Percentiles rank a stretch among this genome's conserved stretches.
Evolutionary conservation across 2,797 vertebrate genomes (phyloP).

Genomic region (Euphonia xanthogaster): DNA sequence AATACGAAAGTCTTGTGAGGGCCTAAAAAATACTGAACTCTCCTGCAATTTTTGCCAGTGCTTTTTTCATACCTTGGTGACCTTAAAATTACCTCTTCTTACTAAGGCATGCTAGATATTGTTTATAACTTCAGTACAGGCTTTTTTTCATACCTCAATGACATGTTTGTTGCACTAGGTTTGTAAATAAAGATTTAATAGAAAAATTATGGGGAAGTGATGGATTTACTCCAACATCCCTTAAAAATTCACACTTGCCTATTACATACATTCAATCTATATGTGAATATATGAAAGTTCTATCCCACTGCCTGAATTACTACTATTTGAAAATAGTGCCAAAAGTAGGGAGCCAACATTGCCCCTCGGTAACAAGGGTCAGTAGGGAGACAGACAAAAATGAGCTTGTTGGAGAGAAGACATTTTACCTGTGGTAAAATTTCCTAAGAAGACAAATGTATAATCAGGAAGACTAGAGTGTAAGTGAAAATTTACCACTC

Average conservation of each 20-base stretch:
- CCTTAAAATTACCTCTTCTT: neutral
- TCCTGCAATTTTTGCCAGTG: neutral
- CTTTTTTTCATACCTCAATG: neutral
- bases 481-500: neutral
- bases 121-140: neutral
- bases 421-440: neutral
- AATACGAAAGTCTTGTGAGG: neutral
- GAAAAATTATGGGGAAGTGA: neutral
- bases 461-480: neutral
- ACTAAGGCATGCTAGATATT: neutral
- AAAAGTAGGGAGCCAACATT: neutral
- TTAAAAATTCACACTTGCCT: accelerated
- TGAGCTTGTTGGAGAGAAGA: neutral
- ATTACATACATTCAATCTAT: neutral
- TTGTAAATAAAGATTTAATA: neutral
- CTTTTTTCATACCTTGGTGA: neutral
- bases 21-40: neutral
- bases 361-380: neutral
- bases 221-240: neutral
- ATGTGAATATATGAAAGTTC: neutral
- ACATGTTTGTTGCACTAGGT: neutral
- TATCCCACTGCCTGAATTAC: neutral
- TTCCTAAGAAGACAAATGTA: neutral
- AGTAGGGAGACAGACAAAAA: neutral
- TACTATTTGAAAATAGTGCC: neutral